A percentile compares a stretch with the other conserved stretches of the same genome.
Conservation (phyloP, 2,113 vertebrate genomes). For the Tragelaphus strepsiceros region DNA sequence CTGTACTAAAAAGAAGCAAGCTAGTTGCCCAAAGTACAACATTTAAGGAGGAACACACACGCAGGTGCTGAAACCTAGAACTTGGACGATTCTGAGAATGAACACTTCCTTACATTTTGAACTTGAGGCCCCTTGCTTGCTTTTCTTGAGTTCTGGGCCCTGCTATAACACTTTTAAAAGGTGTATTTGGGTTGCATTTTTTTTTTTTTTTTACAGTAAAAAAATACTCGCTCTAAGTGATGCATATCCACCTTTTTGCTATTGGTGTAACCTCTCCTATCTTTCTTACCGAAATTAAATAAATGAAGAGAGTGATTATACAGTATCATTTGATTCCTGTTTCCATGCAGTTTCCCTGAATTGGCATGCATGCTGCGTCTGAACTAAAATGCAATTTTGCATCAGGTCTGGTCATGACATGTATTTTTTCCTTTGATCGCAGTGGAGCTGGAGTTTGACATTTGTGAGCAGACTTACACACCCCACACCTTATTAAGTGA, state of each 20-base stretch:
- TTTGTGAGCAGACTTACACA: constrained; percentile 40
- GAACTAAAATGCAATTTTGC: background rate
- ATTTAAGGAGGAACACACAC: background rate
- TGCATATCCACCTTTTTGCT: background rate
- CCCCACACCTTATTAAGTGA: constrained; percentile 42
- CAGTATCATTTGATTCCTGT: background rate
- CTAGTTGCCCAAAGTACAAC: background rate
- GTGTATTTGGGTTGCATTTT: background rate
- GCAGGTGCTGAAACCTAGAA: background rate
- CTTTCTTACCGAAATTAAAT: background rate
- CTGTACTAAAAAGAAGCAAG: background rate
- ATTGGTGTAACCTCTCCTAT: background rate
- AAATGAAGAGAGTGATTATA: background rate
- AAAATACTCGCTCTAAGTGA: background rate
- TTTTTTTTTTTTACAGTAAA: background rate
- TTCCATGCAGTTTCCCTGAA: background rate
- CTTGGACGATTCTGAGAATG: background rate
- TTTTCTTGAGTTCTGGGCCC: too few relatives aligned
- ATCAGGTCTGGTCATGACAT: constrained; percentile 38
- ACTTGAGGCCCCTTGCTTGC: background rate
- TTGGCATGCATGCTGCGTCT: constrained; percentile 55
- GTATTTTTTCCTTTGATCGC: constrained; percentile 53
- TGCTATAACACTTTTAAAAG: background rate
- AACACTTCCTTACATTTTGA: background rate
- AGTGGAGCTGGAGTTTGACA: constrained; percentile 14